Evolutionary conservation across 2,888 invertebrate genomes (phyloP), one percentile per base, ranked within the genome.

Genomic region (Alviniconcha strummeri): DNA sequence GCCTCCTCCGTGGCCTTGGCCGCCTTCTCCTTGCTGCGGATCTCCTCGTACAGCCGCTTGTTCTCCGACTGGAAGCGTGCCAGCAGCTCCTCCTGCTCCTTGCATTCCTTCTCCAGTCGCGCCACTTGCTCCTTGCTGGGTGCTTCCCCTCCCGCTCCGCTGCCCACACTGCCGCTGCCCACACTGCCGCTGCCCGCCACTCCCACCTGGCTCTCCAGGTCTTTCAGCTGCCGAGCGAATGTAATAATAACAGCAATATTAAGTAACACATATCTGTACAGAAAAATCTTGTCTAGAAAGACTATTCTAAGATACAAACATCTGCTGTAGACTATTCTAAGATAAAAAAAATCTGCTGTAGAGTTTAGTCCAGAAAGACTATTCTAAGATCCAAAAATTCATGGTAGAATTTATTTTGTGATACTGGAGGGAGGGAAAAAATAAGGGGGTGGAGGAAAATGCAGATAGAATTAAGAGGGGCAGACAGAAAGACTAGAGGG

Each of bases 41-140:
- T 88, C 83, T 93, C 92, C 80, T 90, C 88, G 85, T 92, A 93
- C 77, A 93, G 87, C 11, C 92, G 88, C 85, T 93, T 91, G 81
- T 93, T 93, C 86, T 93, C 93, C 77, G 88, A 87, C 87, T 92
- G 92, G 85, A 92, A 93, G 7, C 93, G 93, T 7, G 91, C 89
- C 76, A 93, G 88, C 54, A 93, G 87, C 17, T 88, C 90, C 81
- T 93, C 93, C 83, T 93, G 93, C 83, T 93, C 92, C 80, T 89
- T 88, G 11, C 93, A 88, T 83, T 93, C 92, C 80, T 89, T 88
- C 87, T 92, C 91, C 60, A 93, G 88, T 71, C 86, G 84, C 7
- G 86, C 88, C 69, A 92, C 81, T 83, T 91, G 90, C 82, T 92
- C 90, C 79, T 87, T 5, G 74, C 36, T 52, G 17, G 54, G 56